Evolutionary conservation across 2,888 invertebrate genomes (phyloP).

Genomic region (Muscina levida): DNA sequence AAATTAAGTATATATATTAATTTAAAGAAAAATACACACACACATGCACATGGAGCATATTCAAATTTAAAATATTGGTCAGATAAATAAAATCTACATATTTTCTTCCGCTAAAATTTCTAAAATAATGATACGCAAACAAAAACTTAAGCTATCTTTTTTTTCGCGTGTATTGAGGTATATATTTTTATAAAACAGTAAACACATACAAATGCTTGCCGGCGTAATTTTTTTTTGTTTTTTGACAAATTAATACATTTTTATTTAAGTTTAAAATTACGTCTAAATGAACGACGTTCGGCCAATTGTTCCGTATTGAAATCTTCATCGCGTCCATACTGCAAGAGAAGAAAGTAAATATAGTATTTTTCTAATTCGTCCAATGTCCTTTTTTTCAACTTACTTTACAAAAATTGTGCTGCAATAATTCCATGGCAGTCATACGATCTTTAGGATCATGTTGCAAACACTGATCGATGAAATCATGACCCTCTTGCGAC

Average conservation of each 20-base stretch:
- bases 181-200: constrained; percentile 25
- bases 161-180: too few species aligned
- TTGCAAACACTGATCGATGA: constrained; percentile 89
- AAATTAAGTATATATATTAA: background rate
- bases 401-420: constrained; percentile 88
- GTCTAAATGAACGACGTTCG: constrained; percentile 75
- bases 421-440: constrained; percentile 85
- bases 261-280: constrained; percentile 68
- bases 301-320: constrained; percentile 73
- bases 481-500: constrained; percentile 90
- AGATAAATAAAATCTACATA: too few species aligned
- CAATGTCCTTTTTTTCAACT: background rate
- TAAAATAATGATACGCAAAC: too few species aligned
- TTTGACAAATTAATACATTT: background rate
- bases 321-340: constrained; percentile 77
- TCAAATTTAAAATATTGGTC: background rate
- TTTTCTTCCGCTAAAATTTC: too few species aligned
- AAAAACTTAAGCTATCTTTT: too few species aligned
- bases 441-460: constrained; percentile 89
- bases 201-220: constrained; percentile 2
- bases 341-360: constrained; percentile 36
- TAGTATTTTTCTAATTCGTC: constrained; percentile 4
- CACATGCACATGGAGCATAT: too few species aligned
- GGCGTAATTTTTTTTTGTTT: constrained; percentile 29
- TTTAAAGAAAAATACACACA: too few species aligned